Evolutionary conservation across 1,140 invertebrate species (phyloP).

Genomic region (Bombus balteatus): DNA sequence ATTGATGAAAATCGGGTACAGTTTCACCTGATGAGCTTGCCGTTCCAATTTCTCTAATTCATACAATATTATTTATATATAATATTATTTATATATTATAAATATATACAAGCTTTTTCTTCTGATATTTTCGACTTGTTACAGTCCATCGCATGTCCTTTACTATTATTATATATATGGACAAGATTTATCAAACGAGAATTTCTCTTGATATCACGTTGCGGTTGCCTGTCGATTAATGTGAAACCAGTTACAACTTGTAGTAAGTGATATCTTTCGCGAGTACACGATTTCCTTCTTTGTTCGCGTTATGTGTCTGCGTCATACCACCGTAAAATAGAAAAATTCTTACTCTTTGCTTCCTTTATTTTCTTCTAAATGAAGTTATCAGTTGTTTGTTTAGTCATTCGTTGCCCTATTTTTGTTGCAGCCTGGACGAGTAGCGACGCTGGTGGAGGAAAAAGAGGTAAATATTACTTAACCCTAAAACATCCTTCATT

Average conservation of each 20-base stretch:
- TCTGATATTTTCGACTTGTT: background rate
- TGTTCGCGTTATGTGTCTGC: constrained; percentile 21
- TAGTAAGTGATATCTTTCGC: constrained; percentile 59
- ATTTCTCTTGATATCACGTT: constrained; percentile 43
- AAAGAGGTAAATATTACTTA: constrained; percentile 83
- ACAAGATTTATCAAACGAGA: constrained; percentile 4
- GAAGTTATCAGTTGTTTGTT: background rate
- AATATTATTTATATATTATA: background rate
- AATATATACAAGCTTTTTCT: background rate
- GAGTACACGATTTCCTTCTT: background rate
- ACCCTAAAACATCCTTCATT: too few relatives aligned
- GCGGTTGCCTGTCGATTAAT: constrained; percentile 29
- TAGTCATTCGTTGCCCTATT: constrained; percentile 61
- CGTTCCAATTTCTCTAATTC: constrained; percentile 21
- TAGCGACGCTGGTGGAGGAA: constrained; percentile 90
- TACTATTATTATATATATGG: too few relatives aligned
- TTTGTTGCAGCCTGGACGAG: constrained; percentile 89
- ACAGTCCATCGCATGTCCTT: background rate
- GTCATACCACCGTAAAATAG: background rate
- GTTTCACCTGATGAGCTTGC: background rate
- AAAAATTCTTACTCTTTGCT: background rate
- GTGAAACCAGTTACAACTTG: constrained; percentile 55
- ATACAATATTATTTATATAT: background rate
- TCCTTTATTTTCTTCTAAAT: background rate
- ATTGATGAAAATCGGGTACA: constrained; percentile 25